Base-by-base conservation (phyloP, 2,113 vertebrate species). In the Pterocles gutturalis region DNA sequence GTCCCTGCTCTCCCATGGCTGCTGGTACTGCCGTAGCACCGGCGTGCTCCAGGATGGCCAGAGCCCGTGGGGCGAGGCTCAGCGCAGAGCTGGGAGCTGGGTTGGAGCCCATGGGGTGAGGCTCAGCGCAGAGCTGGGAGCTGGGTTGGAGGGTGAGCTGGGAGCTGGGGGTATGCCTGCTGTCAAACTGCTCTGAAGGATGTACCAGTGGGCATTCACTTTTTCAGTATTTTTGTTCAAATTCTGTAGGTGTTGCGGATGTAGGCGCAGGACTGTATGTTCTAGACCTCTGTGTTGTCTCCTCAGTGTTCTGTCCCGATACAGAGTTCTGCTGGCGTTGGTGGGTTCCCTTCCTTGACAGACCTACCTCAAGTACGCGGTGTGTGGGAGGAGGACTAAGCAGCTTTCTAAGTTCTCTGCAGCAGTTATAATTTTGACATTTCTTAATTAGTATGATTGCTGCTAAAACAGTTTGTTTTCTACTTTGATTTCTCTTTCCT, bases 1-100 rank as follows among this genome's bases (percentile, higher is more conserved):
- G 0, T 22, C 17, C 1, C 69, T 33, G 41, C 48, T 70, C 12
- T 72, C n/a, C 64, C 41, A 3, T 2, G 13, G 57, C 15, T 41
- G 28, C 72, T 69, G 4, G 0, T 1, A 2, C 7, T 36, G 69
- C 26, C 14, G 2, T 28, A 28, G 76, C 77, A 7, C 24, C 0
- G 2, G 2, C 1, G 13, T 3, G n/a, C 55, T 36, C 26, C 31
- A 1, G 53, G 57, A 9, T 0, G 0, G 62, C 4, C 29, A 18
- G 34, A 51, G 38, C 11, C 41, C 2, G n/a, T 1, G 17, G n/a
- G 11, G 25, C 8, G 3, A 41, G 38, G 55, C 61, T 51, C 29
- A 2, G 24, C 0, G 5, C 1, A 5, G 11, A 29, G 51, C 34
- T 24, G 1, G 3, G 28, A 17, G 62, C 33, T 49, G 34, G 15